A percentile compares a stretch with the other conserved stretches of the same genome.
These are phyloP conservation scores for Carassius auratus DNA, from an alignment of 2,113 vertebrate genomes.

Conservation along the genomic window DNA sequence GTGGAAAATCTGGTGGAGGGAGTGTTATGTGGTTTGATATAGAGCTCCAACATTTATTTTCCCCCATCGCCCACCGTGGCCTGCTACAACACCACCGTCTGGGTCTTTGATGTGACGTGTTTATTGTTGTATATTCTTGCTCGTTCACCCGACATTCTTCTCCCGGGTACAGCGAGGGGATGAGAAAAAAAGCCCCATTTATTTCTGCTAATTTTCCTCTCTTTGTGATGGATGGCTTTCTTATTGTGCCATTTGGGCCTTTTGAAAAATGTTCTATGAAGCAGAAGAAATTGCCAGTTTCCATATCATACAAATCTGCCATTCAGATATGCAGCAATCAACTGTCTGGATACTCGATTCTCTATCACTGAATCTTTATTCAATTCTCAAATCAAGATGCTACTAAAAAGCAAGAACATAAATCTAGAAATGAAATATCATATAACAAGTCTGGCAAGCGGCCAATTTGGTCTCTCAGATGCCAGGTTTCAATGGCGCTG, in stretches of 20 bases:
- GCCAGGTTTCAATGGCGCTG: conserved; percentile 7
- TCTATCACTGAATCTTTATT: conserved; percentile 50
- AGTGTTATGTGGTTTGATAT: conserved; percentile 55
- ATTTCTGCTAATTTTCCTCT: conserved; percentile 76
- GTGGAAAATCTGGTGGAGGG: conserved; percentile 7
- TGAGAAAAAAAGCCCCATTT: conserved; percentile 67
- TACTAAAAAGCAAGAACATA: not conserved
- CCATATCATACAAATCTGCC: conserved; percentile 66
- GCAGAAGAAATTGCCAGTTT: conserved; percentile 75
- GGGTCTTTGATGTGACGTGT: conserved; percentile 74
- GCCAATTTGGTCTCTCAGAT: not conserved
- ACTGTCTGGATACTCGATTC: conserved; percentile 48
- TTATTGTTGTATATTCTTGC: conserved; percentile 74
- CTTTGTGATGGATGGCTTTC: conserved; percentile 81
- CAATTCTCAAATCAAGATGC: conserved; percentile 4
- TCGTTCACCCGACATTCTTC: conserved; percentile 61
- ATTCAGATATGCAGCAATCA: conserved; percentile 54
- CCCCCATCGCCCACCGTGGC: conserved; percentile 65
- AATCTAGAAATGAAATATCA: not conserved
- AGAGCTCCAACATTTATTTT: conserved; percentile 66
- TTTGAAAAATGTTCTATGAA: conserved; percentile 75
- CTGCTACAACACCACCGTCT: conserved; percentile 69
- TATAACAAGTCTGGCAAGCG: not conserved
- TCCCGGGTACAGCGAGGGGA: conserved; percentile 42
- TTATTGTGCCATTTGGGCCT: conserved; percentile 77